A percentile compares a stretch with the other conserved stretches of the same genome.
These are phyloP conservation scores for Boleophthalmus pectinirostris DNA, from an alignment of 2,113 vertebrate genomes.

Conservation along the genomic window DNA sequence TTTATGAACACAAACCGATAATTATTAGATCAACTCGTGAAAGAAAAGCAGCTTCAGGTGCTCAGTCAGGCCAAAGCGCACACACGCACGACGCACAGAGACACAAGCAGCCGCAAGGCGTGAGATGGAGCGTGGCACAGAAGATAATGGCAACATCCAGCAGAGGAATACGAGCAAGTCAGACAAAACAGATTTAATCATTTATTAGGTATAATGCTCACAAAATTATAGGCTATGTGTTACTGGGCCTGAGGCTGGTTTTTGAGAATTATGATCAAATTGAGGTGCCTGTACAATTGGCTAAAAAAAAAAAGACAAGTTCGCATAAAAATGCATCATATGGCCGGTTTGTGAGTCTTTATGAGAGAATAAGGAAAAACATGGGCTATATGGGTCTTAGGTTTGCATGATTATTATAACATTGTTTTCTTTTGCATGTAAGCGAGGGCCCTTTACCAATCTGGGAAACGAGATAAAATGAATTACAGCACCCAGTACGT, in stretches of 20 bases:
- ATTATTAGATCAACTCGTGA: constrained; percentile 30
- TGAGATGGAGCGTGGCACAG: constrained; percentile 72
- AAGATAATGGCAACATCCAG: constrained; percentile 74
- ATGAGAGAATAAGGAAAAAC: constrained; percentile 39
- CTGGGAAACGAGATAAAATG: background rate
- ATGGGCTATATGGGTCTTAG: background rate
- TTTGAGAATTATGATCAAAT: constrained; percentile 4
- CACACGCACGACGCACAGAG: constrained; percentile 18
- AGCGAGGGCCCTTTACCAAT: background rate
- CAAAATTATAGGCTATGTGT: background rate
- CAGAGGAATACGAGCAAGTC: constrained; percentile 40
- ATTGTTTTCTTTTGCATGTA: background rate
- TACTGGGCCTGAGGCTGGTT: background rate
- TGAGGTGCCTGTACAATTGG: constrained; percentile 10
- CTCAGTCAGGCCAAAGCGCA: constrained; percentile 28
- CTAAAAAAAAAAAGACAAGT: constrained; percentile 29
- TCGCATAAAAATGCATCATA: constrained; percentile 39
- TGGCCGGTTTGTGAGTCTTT: constrained; percentile 10
- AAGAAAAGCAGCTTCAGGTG: constrained; percentile 22
- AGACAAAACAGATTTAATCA: constrained; percentile 53
- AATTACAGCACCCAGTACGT: constrained; percentile 5
- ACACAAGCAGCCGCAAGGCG: constrained; percentile 56
- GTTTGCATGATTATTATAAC: background rate
- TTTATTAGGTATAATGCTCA: constrained; percentile 14
- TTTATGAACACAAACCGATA: constrained; percentile 35